Base-by-base conservation (phyloP, 2,888 invertebrate genomes). In the Cistogaster globosa region DNA sequence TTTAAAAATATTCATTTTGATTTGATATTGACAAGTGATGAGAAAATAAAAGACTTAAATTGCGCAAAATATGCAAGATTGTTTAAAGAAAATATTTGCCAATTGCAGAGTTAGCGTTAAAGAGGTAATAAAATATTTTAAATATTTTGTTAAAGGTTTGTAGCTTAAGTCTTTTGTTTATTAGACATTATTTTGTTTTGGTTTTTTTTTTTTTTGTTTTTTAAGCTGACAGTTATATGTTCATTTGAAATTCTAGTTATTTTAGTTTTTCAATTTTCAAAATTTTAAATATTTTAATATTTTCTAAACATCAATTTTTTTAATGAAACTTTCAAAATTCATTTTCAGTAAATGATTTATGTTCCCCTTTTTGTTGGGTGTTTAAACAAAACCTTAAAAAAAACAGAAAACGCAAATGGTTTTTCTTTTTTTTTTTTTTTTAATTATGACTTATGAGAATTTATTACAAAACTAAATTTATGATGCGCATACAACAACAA, bases 1-100 rank as follows among this genome's bases (percentile, higher is more conserved):
- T 68, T 60, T 60, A 4, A 7, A 26, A 38, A 11, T 63, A 22
- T 55, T 45, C n/a, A 20, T 12, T 32, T 62, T 71, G 63, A 71
- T 65, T 36, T 63, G 48, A 51, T 75, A 75, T 57, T 76, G 75
- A 69, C 75, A 76, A 71, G 57, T 82, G 69, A 82, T 82, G 82
- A 65, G 82, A 63, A 82, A 76, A 76, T 82, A 75, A 69, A 57
- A 26, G 57, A 67, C 36, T 53, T n/a, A 74, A 71, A 55, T 16
- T 45, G 6, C 16, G 12, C n/a, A 16, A 67, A 60, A n/a, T 45
- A 65, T 67, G 60, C 18, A 72, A 26, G 16, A 6, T 57, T 42
- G 12, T n/a, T 42, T 55, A 22, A 58, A 14, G 38, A 14, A 65
- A 72, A 51, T 38, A 18, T 72, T 45, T 4, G 20, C 1, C 1